phyloP scores from a whole-genome alignment of 2,888 invertebrate genomes.

The Plebejus melissa region DNA sequence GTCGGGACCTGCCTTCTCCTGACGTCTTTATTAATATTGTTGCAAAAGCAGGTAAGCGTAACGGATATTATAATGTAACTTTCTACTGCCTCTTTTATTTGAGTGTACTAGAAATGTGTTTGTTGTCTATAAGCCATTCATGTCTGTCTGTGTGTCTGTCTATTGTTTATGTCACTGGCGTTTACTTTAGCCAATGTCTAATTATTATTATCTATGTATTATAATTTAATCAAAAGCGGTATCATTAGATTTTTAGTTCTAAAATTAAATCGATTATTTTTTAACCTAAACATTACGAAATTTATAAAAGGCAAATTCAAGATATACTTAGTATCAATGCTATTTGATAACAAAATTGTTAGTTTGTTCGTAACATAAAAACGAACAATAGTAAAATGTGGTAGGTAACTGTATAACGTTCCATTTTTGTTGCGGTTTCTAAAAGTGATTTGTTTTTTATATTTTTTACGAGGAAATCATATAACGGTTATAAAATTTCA shows the following conservation, averaged over 20 bases:
- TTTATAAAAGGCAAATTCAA: not conserved
- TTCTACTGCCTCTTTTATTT: no score
- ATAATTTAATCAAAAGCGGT: no score
- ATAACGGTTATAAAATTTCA: slow-evolving; percentile 22
- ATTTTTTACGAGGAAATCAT: slow-evolving; percentile 18
- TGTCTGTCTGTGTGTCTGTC: no score
- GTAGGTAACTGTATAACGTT: not conserved
- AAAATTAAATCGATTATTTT: no score
- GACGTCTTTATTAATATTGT: not conserved
- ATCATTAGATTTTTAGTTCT: no score
- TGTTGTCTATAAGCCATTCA: no score
- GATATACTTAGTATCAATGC: not conserved
- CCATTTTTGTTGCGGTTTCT: not conserved
- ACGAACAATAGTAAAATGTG: not conserved
- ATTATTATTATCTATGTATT: no score
- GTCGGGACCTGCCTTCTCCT: not conserved
- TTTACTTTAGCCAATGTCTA: no score
- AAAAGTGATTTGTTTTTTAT: slow-evolving; percentile 5
- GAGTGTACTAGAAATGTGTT: no score
- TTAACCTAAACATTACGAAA: not conserved
- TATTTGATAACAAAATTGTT: not conserved
- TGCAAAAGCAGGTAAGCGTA: not conserved
- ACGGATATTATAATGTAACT: no score
- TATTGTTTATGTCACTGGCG: no score
- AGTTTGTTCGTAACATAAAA: not conserved